Conservation (phyloP, 2,797 vertebrate species). For the Betta splendens region DNA sequence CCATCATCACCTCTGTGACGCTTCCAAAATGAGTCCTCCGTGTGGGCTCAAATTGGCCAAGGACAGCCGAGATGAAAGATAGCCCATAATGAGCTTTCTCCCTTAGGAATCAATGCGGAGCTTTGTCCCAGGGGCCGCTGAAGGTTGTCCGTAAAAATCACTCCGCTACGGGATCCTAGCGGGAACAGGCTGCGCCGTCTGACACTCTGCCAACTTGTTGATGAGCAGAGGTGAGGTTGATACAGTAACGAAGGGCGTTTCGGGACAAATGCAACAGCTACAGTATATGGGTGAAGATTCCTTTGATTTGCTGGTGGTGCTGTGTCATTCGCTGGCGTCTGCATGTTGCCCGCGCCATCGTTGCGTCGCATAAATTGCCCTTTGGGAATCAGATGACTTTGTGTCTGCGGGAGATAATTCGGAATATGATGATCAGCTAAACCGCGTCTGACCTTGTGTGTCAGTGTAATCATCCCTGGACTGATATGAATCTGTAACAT, state of each 20-base stretch:
- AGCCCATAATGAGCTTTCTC: constrained; percentile 72
- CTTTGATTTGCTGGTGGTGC: constrained; percentile 8
- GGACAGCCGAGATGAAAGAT: constrained; percentile 76
- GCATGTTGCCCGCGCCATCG: constrained; percentile 31
- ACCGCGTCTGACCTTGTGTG: constrained; percentile 62
- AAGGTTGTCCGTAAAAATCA: constrained; percentile 70
- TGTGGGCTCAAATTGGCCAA: constrained; percentile 68
- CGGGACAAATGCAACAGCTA: constrained; percentile 25
- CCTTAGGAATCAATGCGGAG: constrained; percentile 70
- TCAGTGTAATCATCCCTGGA: constrained; percentile 51
- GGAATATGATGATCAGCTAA: constrained; percentile 66
- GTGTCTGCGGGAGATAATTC: constrained; percentile 61
- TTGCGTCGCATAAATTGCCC: constrained; percentile 58
- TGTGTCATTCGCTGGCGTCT: too few species aligned
- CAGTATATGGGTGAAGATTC: constrained; percentile 5
- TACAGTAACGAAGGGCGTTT: constrained; percentile 20
- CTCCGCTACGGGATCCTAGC: constrained; percentile 37
- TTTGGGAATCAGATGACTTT: constrained; percentile 71
- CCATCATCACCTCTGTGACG: constrained; percentile 54
- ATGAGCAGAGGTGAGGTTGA: constrained; percentile 23
- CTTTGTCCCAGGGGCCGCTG: constrained; percentile 59
- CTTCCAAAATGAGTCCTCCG: constrained; percentile 53
- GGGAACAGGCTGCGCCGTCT: constrained; percentile 28
- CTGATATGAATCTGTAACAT: constrained; percentile 65
- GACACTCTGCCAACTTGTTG: constrained; percentile 47